Percentiles rank a stretch among this genome's conserved stretches.
These are phyloP conservation scores for Panagrolaimus sp. DNA, from an alignment of 1,140 invertebrate genomes.

Conservation along the genomic window DNA sequence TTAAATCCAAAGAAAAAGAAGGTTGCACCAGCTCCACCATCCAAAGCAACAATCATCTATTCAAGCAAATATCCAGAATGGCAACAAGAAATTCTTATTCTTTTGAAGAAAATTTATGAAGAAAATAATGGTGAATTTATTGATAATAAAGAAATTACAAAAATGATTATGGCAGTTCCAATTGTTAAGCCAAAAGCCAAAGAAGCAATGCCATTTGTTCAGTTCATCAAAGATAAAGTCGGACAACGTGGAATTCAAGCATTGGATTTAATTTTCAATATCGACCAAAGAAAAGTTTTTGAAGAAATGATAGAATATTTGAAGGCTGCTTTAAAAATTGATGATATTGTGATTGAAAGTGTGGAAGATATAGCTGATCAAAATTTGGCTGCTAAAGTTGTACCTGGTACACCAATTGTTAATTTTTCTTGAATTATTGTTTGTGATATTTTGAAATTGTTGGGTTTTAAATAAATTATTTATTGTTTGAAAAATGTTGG, in stretches of 20 bases:
- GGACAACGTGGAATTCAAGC: conserved; percentile 6
- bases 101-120: conserved; percentile 71
- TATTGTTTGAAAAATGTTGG: no score
- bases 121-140: conserved; percentile 66
- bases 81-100: conserved; percentile 79
- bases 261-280: not conserved
- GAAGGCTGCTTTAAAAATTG: not conserved
- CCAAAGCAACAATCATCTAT: conserved; percentile 76
- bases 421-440: no score
- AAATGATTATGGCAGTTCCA: conserved; percentile 67
- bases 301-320: not conserved
- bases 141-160: conserved; percentile 82
- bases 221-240: conserved; percentile 62
- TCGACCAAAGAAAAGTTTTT: not conserved
- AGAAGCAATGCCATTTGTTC: conserved; percentile 93
- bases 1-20: conserved; percentile 63
- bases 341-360: not conserved
- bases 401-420: no score
- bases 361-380: not conserved
- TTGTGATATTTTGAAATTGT: no score
- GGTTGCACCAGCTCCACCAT: conserved; percentile 65
- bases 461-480: no score
- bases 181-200: conserved; percentile 90
- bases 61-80: conserved; percentile 87
- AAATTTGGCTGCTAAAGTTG: no score